Conservation (phyloP, 2,113 vertebrate genomes). For the Equus przewalskii region DNA sequence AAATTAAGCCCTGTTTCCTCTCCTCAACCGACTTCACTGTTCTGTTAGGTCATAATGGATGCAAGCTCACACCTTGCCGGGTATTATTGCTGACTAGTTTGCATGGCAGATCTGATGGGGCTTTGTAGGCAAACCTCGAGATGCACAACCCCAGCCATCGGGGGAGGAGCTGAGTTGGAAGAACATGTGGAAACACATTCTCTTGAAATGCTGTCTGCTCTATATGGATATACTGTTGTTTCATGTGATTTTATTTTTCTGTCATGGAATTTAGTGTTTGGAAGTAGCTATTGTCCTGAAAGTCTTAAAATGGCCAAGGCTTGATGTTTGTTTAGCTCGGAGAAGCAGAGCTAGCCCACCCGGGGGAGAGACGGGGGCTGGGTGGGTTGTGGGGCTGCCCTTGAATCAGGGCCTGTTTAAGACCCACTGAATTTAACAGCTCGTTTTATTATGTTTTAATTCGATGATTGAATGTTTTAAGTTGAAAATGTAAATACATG, state of each 20-base stretch:
- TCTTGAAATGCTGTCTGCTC: not conserved
- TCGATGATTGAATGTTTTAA: not conserved
- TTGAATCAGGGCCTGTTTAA: not conserved
- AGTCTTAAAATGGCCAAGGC: not conserved
- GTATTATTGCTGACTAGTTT: not conserved
- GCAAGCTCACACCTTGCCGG: not conserved
- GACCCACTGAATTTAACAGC: not conserved
- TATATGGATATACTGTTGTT: not conserved
- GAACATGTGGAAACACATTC: rapidly evolving
- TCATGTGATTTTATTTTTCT: slow-evolving; percentile 18
- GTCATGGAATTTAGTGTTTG: not conserved
- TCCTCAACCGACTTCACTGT: not conserved
- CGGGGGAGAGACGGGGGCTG: rapidly evolving
- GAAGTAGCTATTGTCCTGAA: not conserved
- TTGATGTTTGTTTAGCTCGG: not conserved
- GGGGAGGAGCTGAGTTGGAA: not conserved
- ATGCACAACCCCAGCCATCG: not conserved
- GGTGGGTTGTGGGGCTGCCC: no score
- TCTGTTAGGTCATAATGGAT: not conserved
- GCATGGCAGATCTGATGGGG: not conserved
- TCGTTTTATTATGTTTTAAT: slow-evolving; percentile 18
- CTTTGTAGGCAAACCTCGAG: not conserved
- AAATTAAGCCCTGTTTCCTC: not conserved
- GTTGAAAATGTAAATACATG: not conserved
- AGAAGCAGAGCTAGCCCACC: not conserved